Conservation (phyloP, 2,113 vertebrate species). For the Athene cunicularia region DNA sequence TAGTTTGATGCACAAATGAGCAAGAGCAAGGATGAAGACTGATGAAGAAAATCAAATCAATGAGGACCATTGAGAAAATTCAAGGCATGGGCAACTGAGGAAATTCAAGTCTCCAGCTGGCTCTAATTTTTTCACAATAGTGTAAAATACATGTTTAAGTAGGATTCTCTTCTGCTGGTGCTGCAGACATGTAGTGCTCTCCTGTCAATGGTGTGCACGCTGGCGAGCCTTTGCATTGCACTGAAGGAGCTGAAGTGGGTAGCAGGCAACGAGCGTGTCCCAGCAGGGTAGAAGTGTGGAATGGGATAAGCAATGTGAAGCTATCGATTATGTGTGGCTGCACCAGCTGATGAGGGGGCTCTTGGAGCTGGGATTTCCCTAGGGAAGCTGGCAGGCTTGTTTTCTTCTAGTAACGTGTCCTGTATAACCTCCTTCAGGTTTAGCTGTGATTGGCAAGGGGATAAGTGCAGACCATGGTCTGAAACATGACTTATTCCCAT, state of each 20-base stretch:
- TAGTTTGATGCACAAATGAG: background rate
- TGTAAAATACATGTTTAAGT: background rate
- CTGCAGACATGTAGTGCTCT: background rate
- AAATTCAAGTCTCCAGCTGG: background rate
- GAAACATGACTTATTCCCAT: background rate
- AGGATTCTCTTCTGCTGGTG: background rate
- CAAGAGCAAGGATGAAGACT: background rate
- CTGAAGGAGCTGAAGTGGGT: background rate
- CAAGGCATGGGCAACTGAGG: background rate
- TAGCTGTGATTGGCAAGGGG: background rate
- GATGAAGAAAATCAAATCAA: background rate
- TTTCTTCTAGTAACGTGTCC: background rate
- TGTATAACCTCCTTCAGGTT: background rate
- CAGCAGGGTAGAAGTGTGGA: background rate
- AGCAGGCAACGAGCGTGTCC: background rate
- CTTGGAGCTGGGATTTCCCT: background rate
- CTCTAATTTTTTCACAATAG: background rate
- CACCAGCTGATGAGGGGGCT: background rate
- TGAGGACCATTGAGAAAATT: background rate
- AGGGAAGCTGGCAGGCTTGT: background rate
- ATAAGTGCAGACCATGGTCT: background rate
- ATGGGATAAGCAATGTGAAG: background rate
- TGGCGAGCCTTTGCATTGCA: background rate
- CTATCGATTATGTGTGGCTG: background rate
- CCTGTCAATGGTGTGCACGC: rapidly evolving